A percentile compares a stretch with the other conserved stretches of the same genome.
Evolutionary conservation across 1,140 invertebrate genomes (phyloP).

Genomic region (Aphaenogaster ashmeadi): DNA sequence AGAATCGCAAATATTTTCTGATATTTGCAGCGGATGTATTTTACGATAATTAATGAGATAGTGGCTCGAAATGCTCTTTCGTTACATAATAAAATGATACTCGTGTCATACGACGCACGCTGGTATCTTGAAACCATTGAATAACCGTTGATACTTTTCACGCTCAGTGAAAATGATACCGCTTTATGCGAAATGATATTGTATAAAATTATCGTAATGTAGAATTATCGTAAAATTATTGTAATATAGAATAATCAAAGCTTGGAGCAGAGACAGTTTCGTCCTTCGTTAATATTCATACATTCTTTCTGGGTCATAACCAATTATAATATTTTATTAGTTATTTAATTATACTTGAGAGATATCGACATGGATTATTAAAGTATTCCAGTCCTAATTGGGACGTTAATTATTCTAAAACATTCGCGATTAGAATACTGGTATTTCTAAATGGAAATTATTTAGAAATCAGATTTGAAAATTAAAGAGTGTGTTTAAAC

Average conservation of each 20-base stretch:
- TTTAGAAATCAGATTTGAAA: background rate
- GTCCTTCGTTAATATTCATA: background rate
- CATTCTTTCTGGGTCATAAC: background rate
- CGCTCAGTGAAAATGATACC: background rate
- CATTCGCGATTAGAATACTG: background rate
- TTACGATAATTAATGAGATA: slow-evolving; percentile 36
- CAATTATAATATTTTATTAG: background rate
- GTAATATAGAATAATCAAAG: background rate
- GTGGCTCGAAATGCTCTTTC: slow-evolving; percentile 12
- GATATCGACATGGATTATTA: background rate
- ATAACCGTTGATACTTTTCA: background rate
- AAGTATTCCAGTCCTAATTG: background rate
- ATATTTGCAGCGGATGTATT: background rate
- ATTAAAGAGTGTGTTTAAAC: background rate
- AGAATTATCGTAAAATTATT: background rate
- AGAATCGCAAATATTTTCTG: slow-evolving; percentile 27
- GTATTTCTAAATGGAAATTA: background rate
- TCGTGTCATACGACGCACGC: background rate
- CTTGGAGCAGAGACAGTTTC: background rate
- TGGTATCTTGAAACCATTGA: slow-evolving; percentile 21
- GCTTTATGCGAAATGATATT: background rate
- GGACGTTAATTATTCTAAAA: background rate
- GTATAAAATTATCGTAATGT: background rate
- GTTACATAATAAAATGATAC: slow-evolving; percentile 41
- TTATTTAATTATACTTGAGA: background rate